phyloP scores from a whole-genome alignment of 2,797 vertebrate genomes.

The Poecilia picta region DNA sequence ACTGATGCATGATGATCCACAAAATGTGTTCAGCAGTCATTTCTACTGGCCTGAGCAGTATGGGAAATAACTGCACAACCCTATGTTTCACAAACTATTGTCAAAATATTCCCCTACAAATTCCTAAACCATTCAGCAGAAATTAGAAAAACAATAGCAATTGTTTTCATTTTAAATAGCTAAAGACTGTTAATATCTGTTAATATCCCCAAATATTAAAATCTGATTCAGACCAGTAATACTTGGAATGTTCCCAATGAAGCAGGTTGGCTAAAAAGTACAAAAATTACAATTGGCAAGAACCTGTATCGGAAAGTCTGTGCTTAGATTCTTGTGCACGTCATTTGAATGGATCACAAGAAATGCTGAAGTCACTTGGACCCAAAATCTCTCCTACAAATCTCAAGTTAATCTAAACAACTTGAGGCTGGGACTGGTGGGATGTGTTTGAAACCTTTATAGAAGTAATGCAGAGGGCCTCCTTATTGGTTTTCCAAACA shows the following conservation, averaged over 20 bases:
- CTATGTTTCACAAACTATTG: slow-evolving; percentile 54
- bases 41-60: slow-evolving; percentile 26
- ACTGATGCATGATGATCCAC: neutral
- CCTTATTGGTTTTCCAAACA: neutral
- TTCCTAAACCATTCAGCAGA: slow-evolving; percentile 23
- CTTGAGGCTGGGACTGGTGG: neutral
- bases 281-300: neutral
- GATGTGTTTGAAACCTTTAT: neutral
- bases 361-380: neutral
- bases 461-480: neutral
- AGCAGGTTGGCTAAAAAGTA: neutral
- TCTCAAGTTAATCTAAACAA: neutral
- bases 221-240: neutral
- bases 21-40: slow-evolving; percentile 14
- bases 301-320: neutral
- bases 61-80: slow-evolving; percentile 51
- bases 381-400: neutral
- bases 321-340: neutral
- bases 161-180: slow-evolving; percentile 36
- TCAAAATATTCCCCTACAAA: slow-evolving; percentile 23
- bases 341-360: neutral
- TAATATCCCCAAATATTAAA: neutral
- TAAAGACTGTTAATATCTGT: neutral
- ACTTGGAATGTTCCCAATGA: neutral
- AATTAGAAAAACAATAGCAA: slow-evolving; percentile 11